Conservation (phyloP, 1,140 invertebrate genomes). For the Penaeus chinensis region DNA sequence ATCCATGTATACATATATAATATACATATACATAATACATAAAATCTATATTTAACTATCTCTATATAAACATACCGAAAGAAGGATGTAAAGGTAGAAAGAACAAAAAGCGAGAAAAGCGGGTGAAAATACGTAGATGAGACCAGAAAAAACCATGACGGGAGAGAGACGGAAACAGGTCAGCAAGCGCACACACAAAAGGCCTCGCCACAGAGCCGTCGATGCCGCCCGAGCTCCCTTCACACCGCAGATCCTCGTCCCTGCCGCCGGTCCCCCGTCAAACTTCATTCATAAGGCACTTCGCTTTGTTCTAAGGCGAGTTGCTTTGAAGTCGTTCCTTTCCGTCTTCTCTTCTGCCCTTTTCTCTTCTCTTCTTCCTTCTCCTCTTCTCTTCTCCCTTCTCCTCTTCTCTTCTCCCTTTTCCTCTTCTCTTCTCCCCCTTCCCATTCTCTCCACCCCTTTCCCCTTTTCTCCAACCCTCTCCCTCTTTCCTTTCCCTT, state of each 20-base stretch:
- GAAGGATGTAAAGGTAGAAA: not conserved
- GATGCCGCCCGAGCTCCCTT: too few species aligned
- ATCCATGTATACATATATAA: conserved; percentile 5
- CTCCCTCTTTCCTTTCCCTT: not conserved
- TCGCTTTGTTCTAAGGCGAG: too few species aligned
- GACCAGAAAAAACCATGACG: not conserved
- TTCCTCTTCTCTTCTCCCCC: not conserved
- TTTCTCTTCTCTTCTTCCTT: not conserved
- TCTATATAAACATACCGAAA: not conserved
- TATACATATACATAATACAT: conserved; percentile 10
- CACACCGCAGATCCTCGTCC: too few species aligned
- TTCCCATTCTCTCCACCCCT: not conserved
- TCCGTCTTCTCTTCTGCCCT: not conserved
- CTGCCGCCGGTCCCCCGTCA: too few species aligned
- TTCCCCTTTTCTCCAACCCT: not conserved
- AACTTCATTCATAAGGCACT: too few species aligned
- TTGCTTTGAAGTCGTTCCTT: too few species aligned
- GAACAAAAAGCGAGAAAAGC: not conserved
- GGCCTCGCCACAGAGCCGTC: too few species aligned
- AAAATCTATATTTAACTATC: not conserved
- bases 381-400: not conserved
- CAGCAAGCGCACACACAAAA: too few species aligned
- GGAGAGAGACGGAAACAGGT: too few species aligned
- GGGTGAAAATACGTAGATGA: not conserved
- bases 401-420: not conserved